Base-by-base conservation (phyloP, 2,797 vertebrate genomes). In the Acipenser oxyrinchus region DNA sequence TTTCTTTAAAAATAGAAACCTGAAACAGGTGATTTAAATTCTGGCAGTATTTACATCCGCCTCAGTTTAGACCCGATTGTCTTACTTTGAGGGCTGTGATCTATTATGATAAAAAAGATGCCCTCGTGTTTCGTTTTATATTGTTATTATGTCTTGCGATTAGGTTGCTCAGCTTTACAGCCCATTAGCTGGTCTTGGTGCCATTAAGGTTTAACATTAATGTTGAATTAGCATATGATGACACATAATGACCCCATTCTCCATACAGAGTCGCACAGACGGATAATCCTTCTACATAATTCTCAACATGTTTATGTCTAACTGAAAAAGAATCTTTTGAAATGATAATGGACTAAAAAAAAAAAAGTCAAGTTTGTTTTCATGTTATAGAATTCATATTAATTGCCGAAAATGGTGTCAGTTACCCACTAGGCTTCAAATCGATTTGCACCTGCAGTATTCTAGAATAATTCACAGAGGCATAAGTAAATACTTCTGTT, bases 151-250 rank as follows among this genome's bases (percentile, higher is more conserved):
- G 80, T 77, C 76, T 83, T 78, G 82, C 83, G 77, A 81, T 77
- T 79, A 84, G 77, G 81, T 73, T 79, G 78, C 85, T 88, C 88
- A 80, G 86, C 80, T 89, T 88, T 87, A 84, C 86, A 91, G 87
- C 80, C 86, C 89, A 91, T 90, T 90, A 92, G 87, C 86, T 83
- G 88, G 89, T 91, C 87, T 81, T 80, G 81, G 81, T 84, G 82
- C 89, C 91, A 90, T 92, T 92, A 93, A 87, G 88, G 91, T 88
- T 90, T 91, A 91, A 92, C 90, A 93, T 93, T 95, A 93, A 93
- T 93, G 92, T 88, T 92, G 93, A 96, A 96, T 97, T 96, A 96
- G 92, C 90, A 92, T 89, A 93, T 88, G 89, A 96, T 94, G 94
- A 96, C 92, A 91, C 93, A 95, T 93, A 92, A 91, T 91, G 92